Conservation (phyloP, 1,140 invertebrate species). For the Atta colombica region DNA sequence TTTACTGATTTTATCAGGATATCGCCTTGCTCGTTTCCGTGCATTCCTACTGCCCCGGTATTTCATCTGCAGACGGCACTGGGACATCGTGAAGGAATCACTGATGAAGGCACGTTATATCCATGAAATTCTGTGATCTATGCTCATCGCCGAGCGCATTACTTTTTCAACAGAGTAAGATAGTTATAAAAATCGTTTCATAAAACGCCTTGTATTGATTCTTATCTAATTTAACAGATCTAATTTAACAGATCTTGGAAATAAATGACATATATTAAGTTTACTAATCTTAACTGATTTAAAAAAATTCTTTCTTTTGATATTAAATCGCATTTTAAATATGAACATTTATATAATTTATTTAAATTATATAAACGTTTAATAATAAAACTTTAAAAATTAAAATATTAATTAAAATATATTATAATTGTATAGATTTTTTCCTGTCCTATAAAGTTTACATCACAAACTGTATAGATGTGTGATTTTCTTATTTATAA, state of each 20-base stretch:
- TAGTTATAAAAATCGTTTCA: conserved; percentile 21
- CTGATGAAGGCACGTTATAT: conserved; percentile 33
- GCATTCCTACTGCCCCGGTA: conserved; percentile 48
- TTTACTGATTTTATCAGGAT: conserved; percentile 67
- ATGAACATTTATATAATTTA: not conserved
- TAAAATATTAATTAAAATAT: not conserved
- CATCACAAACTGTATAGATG: not conserved
- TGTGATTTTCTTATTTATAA: no score
- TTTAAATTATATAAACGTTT: not conserved
- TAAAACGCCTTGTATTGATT: not conserved
- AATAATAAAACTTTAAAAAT: conserved; percentile 5
- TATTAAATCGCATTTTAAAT: not conserved
- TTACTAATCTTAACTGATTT: not conserved
- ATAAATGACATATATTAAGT: not conserved
- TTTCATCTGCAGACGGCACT: conserved; percentile 67
- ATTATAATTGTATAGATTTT: not conserved
- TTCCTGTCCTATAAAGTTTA: not conserved
- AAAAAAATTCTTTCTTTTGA: not conserved
- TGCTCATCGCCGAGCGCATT: conserved; percentile 17
- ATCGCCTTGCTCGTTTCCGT: conserved; percentile 61
- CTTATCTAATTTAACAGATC: conserved; percentile 3
- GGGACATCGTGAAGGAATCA: conserved; percentile 48
- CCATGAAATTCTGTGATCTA: conserved; percentile 25
- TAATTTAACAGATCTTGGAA: no score
- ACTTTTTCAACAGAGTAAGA: not conserved